Evolutionary conservation across 2,888 invertebrate genomes (phyloP).

Genomic region (Pachydiplax longipennis): DNA sequence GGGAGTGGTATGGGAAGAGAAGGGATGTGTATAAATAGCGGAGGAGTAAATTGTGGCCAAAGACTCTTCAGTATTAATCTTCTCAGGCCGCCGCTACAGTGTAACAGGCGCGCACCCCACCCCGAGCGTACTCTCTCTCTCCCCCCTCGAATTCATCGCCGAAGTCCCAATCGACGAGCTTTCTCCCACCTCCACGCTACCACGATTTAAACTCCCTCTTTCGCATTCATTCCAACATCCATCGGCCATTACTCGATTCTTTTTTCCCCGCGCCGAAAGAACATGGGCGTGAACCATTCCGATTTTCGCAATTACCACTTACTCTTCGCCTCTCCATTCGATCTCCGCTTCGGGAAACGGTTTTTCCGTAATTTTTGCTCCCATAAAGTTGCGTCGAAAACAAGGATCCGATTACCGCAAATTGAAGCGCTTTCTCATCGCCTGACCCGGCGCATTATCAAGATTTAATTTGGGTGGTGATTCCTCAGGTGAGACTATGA

Average conservation of each 20-base stretch:
- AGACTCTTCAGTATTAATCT: neutral
- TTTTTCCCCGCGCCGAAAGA: neutral
- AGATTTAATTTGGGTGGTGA: no score
- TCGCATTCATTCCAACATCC: neutral
- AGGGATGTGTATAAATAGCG: neutral
- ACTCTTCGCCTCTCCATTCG: no score
- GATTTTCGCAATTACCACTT: neutral
- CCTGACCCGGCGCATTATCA: no score
- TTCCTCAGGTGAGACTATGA: no score
- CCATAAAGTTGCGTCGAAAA: no score
- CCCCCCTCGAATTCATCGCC: neutral
- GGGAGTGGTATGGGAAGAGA: neutral
- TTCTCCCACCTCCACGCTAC: neutral
- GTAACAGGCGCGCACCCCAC: neutral
- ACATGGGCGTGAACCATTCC: neutral
- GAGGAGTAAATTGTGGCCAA: neutral
- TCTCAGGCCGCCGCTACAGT: neutral
- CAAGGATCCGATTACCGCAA: no score
- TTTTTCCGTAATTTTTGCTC: no score
- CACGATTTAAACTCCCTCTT: neutral
- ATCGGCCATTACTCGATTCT: neutral
- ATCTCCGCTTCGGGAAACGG: no score
- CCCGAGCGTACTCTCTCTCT: neutral
- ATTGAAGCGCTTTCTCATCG: no score
- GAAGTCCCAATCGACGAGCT: neutral